These are phyloP conservation scores for Eolophus roseicapilla DNA, from an alignment of 2,113 vertebrate species.

Conservation along the genomic window DNA sequence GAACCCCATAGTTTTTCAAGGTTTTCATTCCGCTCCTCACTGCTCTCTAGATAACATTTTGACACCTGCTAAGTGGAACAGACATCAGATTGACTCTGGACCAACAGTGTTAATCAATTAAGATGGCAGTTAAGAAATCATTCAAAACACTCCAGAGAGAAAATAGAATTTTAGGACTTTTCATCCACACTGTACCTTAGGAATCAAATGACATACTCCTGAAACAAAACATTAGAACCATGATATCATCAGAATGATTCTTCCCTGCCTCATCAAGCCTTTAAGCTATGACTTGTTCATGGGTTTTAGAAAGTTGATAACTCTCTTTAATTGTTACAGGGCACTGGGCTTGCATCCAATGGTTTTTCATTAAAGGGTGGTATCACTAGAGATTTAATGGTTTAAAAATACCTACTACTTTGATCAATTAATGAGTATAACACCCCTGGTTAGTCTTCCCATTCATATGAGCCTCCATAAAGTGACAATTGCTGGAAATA, in stretches of 20 bases:
- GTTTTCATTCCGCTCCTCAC: accelerated
- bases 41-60: background rate
- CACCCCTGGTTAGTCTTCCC: background rate
- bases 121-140: background rate
- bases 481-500: background rate
- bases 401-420: background rate
- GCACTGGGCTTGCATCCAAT: background rate
- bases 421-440: background rate
- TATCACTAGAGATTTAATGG: background rate
- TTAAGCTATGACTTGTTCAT: background rate
- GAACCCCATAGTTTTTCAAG: background rate
- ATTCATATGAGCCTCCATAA: background rate
- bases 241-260: background rate
- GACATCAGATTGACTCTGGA: background rate
- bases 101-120: background rate
- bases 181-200: background rate
- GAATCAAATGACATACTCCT: background rate
- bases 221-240: background rate
- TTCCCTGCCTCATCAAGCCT: background rate
- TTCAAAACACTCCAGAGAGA: background rate
- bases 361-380: background rate
- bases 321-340: background rate
- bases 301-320: background rate
- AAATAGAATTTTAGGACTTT: background rate
- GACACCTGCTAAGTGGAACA: background rate